Percentiles rank a stretch among this genome's conserved stretches.
Conservation (phyloP, 64 coral and sea anemone genomes). For the Trachythela sp. region DNA sequence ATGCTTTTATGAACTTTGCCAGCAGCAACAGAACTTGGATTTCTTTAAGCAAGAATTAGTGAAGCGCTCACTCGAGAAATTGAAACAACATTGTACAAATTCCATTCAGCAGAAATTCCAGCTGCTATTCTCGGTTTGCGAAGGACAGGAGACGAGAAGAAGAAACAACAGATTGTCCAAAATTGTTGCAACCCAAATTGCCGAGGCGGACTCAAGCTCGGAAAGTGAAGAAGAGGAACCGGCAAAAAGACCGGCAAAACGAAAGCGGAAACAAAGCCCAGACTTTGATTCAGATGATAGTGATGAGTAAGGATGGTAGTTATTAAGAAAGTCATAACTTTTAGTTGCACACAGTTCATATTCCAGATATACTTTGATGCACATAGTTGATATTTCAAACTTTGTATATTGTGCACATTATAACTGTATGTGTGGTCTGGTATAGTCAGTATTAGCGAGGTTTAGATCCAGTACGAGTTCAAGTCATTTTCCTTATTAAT, state of each 20-base stretch:
- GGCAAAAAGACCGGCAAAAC: constrained; percentile 60
- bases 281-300: neutral
- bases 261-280: constrained; percentile 55
- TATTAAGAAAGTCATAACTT: no score
- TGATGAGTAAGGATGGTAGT: neutral
- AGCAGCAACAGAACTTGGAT: constrained; percentile 75
- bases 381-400: no score
- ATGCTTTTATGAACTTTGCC: constrained; percentile 85
- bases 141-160: constrained; percentile 79
- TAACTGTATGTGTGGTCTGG: no score
- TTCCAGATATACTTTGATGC: no score
- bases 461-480: no score
- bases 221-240: constrained; percentile 66
- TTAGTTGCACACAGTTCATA: no score
- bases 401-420: no score
- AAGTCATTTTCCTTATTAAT: no score
- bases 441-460: no score
- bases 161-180: constrained; percentile 75
- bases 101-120: constrained; percentile 74
- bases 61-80: constrained; percentile 65
- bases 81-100: constrained; percentile 59
- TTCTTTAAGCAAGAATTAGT: constrained; percentile 93
- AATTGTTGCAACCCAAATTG: constrained; percentile 43
- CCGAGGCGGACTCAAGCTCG: neutral
- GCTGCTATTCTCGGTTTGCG: constrained; percentile 89